Percentiles rank a stretch among this genome's conserved stretches.
These are phyloP conservation scores for Heterocephalus glaber DNA, from an alignment of 2,113 vertebrate species.

Conservation along the genomic window DNA sequence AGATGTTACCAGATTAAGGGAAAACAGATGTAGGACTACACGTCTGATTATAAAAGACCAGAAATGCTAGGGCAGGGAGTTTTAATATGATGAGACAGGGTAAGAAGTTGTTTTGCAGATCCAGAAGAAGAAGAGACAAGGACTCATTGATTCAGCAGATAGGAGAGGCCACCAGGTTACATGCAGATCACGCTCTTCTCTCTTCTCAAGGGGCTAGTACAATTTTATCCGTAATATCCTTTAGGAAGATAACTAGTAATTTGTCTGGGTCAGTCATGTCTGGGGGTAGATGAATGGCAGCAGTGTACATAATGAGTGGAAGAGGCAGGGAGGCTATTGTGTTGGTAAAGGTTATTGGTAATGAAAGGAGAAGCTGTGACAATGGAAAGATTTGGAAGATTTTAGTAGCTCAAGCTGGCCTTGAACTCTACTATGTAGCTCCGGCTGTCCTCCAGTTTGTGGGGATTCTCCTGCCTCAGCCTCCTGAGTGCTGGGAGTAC, in stretches of 20 bases:
- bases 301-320: neutral
- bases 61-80: neutral
- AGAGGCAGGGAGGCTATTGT: neutral
- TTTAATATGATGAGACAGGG: neutral
- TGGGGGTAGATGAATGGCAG: neutral
- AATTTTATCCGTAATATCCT: neutral
- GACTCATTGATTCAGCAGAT: neutral
- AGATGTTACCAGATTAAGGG: slow-evolving; percentile 1
- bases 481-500: neutral
- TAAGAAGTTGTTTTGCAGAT: neutral
- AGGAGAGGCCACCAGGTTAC: neutral
- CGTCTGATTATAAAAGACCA: neutral
- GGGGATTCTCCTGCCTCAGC: neutral
- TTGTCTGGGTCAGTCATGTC: neutral
- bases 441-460: neutral
- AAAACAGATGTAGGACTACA: neutral
- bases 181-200: neutral
- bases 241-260: neutral
- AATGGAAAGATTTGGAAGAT: neutral
- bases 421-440: neutral
- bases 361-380: neutral
- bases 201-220: neutral
- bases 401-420: neutral
- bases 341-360: neutral
- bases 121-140: neutral